phyloP scores from a whole-genome alignment of 2,888 invertebrate species.

The Ashinkailepas kermadecensis region DNA sequence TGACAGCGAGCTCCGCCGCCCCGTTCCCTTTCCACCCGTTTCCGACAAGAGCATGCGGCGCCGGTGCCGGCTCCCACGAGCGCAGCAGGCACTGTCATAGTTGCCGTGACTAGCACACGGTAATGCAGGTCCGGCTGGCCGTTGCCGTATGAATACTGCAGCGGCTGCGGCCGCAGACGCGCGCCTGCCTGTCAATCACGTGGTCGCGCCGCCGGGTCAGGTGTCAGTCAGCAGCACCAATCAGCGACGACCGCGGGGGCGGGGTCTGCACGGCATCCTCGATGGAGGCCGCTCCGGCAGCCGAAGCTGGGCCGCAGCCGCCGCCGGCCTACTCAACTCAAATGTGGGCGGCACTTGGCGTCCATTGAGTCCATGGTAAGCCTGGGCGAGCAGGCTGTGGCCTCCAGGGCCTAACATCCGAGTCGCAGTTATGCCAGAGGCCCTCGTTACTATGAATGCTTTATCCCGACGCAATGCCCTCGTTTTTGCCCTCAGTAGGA shows the following conservation, averaged over 20 bases:
- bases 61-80: not conserved
- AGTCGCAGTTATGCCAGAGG: no score
- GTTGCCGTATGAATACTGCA: not conserved
- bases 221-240: conserved; percentile 8
- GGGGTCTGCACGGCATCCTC: not conserved
- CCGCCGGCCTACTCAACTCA: not conserved
- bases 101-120: not conserved
- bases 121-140: not conserved
- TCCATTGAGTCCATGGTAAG: no score
- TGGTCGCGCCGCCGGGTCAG: not conserved
- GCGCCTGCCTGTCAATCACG: not conserved
- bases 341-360: not conserved
- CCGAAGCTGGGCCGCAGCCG: no score
- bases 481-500: no score
- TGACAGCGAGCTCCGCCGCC: no score
- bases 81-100: not conserved
- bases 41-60: not conserved
- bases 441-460: no score
- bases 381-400: no score
- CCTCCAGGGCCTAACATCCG: no score
- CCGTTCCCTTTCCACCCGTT: no score
- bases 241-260: not conserved
- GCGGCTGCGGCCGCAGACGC: not conserved
- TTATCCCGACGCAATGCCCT: no score
- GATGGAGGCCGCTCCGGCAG: no score